Percentiles rank a stretch among this genome's conserved stretches.
phyloP scores from a whole-genome alignment of 1,140 invertebrate species.

The Anoplophora glabripennis region DNA sequence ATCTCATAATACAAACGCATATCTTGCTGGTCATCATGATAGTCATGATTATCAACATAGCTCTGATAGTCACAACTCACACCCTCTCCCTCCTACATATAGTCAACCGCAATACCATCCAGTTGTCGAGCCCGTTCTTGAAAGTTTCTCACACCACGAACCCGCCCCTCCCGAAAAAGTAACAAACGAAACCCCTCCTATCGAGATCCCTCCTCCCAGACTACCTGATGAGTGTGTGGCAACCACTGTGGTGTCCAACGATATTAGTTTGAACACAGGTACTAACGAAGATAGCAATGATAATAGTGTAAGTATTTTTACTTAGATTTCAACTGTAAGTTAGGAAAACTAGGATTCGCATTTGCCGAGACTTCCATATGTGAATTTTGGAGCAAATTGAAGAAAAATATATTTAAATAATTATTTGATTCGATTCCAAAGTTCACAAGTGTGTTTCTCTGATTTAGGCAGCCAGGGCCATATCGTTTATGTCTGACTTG shows the following conservation, averaged over 20 bases:
- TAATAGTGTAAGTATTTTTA: slow-evolving; percentile 27
- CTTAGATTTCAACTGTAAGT: background rate
- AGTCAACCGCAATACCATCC: slow-evolving; percentile 21
- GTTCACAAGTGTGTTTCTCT: no score
- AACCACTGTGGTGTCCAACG: slow-evolving; percentile 36
- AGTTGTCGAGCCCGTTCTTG: background rate
- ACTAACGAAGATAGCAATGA: slow-evolving; percentile 25
- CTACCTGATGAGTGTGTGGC: slow-evolving; percentile 36
- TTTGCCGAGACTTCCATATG: background rate
- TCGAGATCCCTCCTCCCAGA: slow-evolving; percentile 14
- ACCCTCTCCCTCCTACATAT: slow-evolving; percentile 10
- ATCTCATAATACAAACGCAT: slow-evolving; percentile 45
- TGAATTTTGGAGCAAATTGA: no score
- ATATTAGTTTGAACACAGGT: slow-evolving; percentile 30
- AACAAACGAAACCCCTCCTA: background rate
- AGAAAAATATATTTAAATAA: no score
- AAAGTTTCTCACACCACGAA: background rate
- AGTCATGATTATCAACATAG: slow-evolving; percentile 8
- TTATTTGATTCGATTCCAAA: no score
- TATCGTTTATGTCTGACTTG: no score
- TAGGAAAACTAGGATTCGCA: no score
- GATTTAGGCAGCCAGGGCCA: no score
- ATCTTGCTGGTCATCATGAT: slow-evolving; percentile 25
- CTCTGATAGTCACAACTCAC: slow-evolving; percentile 16
- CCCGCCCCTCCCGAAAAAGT: background rate